Percentiles rank a stretch among this genome's conserved stretches.
These are phyloP conservation scores for Bellardia pandia DNA, from an alignment of 2,888 invertebrate genomes.

Conservation along the genomic window DNA sequence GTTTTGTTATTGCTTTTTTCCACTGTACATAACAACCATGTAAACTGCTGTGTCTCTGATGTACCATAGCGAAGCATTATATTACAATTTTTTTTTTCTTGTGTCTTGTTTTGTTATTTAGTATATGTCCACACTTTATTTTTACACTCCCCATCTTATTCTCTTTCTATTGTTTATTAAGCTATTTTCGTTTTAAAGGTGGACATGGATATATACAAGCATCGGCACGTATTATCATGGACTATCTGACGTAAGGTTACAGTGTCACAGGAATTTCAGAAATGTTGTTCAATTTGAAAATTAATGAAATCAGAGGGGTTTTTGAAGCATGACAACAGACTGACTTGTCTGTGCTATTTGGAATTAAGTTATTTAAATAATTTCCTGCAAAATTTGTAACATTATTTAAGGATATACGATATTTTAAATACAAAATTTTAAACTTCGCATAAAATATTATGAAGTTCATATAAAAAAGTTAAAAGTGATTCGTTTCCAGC, in stretches of 20 bases:
- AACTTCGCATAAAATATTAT: too few relatives aligned
- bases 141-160: slow-evolving; percentile 4
- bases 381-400: too few relatives aligned
- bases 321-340: neutral
- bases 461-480: too few relatives aligned
- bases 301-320: neutral
- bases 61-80: neutral
- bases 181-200: slow-evolving; percentile 52
- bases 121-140: slow-evolving; percentile 24
- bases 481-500: too few relatives aligned
- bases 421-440: too few relatives aligned
- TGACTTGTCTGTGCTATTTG: neutral
- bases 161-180: slow-evolving; percentile 54
- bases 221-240: slow-evolving; percentile 19
- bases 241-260: neutral
- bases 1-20: slow-evolving; percentile 9
- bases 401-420: too few relatives aligned
- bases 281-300: slow-evolving; percentile 14
- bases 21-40: slow-evolving; percentile 19
- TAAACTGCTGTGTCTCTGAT: slow-evolving; percentile 9
- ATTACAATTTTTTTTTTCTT: neutral
- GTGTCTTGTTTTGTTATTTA: slow-evolving; percentile 2
- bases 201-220: slow-evolving; percentile 19
- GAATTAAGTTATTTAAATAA: neutral
- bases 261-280: neutral